These are phyloP conservation scores for Tachycineta bicolor DNA, from an alignment of 2,113 vertebrate species.

Conservation along the genomic window DNA sequence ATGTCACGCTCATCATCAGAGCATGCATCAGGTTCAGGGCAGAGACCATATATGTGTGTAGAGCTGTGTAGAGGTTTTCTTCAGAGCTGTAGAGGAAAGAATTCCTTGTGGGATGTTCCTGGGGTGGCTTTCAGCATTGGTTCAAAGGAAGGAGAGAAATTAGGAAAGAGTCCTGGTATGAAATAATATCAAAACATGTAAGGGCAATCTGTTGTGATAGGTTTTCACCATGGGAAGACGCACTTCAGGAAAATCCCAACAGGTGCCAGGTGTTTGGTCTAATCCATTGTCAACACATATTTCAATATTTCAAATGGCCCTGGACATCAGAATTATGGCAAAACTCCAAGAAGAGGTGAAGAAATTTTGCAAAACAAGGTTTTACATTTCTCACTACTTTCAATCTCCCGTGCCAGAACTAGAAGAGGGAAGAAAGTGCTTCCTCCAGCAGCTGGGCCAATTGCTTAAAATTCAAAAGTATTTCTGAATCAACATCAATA, in stretches of 20 bases:
- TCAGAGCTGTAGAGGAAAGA: not conserved
- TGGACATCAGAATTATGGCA: not conserved
- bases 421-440: not conserved
- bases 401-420: not conserved
- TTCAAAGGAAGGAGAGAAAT: not conserved
- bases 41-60: not conserved
- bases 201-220: not conserved
- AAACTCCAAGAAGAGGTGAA: not conserved
- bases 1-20: not conserved
- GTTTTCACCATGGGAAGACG: not conserved
- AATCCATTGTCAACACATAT: not conserved
- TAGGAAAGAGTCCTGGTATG: not conserved
- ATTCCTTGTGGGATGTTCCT: not conserved
- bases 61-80: not conserved
- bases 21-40: not conserved
- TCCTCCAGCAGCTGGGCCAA: not conserved
- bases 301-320: not conserved
- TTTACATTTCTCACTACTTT: not conserved
- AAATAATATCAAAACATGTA: not conserved
- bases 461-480: not conserved
- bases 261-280: not conserved
- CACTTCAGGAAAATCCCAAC: not conserved
- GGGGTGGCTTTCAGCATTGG: not conserved
- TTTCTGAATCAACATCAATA: not conserved
- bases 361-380: not conserved